Evolutionary conservation across 1,140 invertebrate genomes (phyloP).

Genomic region (Musca domestica): DNA sequence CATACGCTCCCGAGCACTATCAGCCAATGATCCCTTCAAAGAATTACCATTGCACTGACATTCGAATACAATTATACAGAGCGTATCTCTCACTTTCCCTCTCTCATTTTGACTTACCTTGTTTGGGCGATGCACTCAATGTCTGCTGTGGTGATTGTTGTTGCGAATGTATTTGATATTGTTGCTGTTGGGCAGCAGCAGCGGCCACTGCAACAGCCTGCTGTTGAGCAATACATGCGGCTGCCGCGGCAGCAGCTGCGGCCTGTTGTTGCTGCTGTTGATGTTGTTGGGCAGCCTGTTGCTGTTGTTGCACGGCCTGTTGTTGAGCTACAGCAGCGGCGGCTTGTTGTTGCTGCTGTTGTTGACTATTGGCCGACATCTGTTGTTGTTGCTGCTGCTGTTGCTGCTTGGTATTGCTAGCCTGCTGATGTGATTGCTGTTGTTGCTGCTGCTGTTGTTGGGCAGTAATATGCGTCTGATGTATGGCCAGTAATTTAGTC

Average conservation of each 20-base stretch:
- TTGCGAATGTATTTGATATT: slow-evolving; percentile 51
- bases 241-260: slow-evolving; percentile 45
- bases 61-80: too few relatives aligned
- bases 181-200: slow-evolving; percentile 35
- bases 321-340: slow-evolving; percentile 42
- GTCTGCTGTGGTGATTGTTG: slow-evolving; percentile 52
- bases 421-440: slow-evolving; percentile 33
- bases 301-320: slow-evolving; percentile 31
- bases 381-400: slow-evolving; percentile 44
- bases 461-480: slow-evolving; percentile 50
- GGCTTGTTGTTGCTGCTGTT: slow-evolving; percentile 44
- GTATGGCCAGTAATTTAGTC: slow-evolving; percentile 51
- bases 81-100: too few relatives aligned
- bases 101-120: too few relatives aligned
- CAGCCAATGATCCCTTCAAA: too few relatives aligned
- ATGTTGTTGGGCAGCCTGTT: slow-evolving; percentile 29
- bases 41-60: too few relatives aligned
- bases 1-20: too few relatives aligned
- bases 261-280: slow-evolving; percentile 32
- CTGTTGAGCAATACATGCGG: slow-evolving; percentile 47
- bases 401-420: slow-evolving; percentile 34
- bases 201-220: slow-evolving; percentile 45
- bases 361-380: slow-evolving; percentile 33
- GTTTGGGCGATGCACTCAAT: slow-evolving; percentile 49
- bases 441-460: slow-evolving; percentile 41